Conservation (phyloP, 2,797 vertebrate species). For the Oreochromis grahami region DNA sequence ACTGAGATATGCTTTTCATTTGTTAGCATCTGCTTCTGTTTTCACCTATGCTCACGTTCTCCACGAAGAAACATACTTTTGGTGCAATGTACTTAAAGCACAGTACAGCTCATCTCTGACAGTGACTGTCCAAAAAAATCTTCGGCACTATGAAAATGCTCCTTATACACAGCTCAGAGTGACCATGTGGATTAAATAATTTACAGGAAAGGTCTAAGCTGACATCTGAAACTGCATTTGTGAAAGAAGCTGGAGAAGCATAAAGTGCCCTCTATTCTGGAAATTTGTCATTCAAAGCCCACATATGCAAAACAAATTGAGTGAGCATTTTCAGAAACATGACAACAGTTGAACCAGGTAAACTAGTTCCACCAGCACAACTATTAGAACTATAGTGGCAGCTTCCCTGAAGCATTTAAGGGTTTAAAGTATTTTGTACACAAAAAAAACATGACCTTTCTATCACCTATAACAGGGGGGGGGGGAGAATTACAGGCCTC, state of each 20-base stretch:
- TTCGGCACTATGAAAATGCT: neutral
- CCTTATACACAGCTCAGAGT: neutral
- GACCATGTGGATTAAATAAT: neutral
- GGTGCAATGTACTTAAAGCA: neutral
- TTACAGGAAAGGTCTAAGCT: neutral
- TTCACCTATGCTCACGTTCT: neutral
- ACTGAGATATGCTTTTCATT: neutral
- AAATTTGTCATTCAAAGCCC: neutral
- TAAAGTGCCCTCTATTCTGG: neutral
- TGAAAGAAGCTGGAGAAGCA: neutral
- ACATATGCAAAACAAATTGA: neutral
- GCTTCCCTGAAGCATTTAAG: neutral
- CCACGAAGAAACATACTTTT: neutral
- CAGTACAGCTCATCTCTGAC: neutral
- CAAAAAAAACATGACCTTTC: neutral
- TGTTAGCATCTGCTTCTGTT: neutral
- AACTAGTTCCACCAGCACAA: accelerated
- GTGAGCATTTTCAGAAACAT: neutral
- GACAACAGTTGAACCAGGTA: neutral
- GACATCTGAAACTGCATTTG: neutral
- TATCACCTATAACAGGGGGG: neutral
- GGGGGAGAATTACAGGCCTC: neutral
- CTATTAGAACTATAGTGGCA: neutral
- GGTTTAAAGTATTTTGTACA: neutral
- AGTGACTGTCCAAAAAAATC: neutral